phyloP scores from a whole-genome alignment of 2,797 vertebrate species.

The Spinus pinus region DNA sequence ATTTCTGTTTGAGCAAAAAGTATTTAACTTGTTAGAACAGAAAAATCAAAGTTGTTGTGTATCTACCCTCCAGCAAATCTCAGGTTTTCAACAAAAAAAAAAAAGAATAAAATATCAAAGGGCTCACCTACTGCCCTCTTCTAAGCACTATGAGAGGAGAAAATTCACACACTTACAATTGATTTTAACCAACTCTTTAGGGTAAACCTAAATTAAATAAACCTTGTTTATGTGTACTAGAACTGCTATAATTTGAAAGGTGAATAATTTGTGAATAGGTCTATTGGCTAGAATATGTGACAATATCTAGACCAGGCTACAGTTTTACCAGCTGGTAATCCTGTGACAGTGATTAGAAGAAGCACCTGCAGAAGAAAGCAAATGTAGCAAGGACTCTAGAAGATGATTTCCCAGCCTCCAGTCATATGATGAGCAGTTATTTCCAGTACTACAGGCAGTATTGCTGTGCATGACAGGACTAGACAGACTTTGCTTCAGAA shows the following conservation, averaged over 20 bases:
- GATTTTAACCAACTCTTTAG: not conserved
- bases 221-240: not conserved
- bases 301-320: not conserved
- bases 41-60: not conserved
- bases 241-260: not conserved
- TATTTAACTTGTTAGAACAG: not conserved
- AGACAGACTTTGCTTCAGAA: not conserved
- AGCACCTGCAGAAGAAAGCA: not conserved
- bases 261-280: not conserved
- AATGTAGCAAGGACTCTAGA: not conserved
- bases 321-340: not conserved
- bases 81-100: not conserved
- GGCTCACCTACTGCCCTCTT: not conserved
- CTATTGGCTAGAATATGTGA: not conserved
- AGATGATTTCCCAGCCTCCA: not conserved
- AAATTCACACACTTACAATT: not conserved
- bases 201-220: not conserved
- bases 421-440: not conserved
- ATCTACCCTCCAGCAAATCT: not conserved
- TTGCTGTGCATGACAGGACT: not conserved
- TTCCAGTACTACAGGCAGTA: not conserved
- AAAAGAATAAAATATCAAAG: not conserved
- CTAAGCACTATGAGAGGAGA: not conserved
- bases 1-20: not conserved
- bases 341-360: not conserved